These are phyloP conservation scores for Biston betularia DNA, from an alignment of 2,888 invertebrate genomes.

Conservation along the genomic window DNA sequence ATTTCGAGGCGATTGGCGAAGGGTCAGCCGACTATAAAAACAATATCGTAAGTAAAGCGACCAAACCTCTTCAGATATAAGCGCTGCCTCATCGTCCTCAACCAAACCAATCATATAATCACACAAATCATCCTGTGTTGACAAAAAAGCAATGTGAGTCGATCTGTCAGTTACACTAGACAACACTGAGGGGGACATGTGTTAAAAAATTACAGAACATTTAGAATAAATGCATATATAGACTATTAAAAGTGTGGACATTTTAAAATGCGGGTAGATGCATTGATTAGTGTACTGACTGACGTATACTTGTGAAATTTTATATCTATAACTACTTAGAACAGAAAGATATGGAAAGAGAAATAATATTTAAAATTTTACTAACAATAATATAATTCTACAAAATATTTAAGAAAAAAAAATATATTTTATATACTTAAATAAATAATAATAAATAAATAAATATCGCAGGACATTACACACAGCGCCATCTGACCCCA, in stretches of 20 bases:
- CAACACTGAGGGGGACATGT: constrained; percentile 16
- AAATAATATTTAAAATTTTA: not conserved
- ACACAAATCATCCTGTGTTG: constrained; percentile 85
- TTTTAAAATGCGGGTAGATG: constrained; percentile 7
- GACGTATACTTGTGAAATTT: constrained; percentile 22
- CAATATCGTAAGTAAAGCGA: constrained; percentile 46
- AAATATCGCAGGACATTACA: no score
- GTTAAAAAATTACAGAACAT: constrained; percentile 1
- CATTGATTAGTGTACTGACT: constrained; percentile 30
- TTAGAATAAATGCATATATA: not conserved
- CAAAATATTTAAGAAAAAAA: not conserved
- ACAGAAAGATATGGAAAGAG: constrained; percentile 11
- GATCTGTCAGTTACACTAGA: constrained; percentile 32
- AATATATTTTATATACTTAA: not conserved
- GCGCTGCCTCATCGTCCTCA: constrained; percentile 85
- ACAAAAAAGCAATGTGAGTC: constrained; percentile 70
- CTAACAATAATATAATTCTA: constrained; percentile 3
- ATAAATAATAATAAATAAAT: no score
- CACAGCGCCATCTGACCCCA: no score
- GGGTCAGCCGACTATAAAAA: constrained; percentile 59
- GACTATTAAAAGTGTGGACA: not conserved
- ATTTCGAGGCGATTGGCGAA: constrained; percentile 55
- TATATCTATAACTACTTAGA: constrained; percentile 20
- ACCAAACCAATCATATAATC: constrained; percentile 86
- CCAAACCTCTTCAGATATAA: constrained; percentile 83